phyloP scores from a whole-genome alignment of 2,888 invertebrate genomes.

The Dascillus cervinus region DNA sequence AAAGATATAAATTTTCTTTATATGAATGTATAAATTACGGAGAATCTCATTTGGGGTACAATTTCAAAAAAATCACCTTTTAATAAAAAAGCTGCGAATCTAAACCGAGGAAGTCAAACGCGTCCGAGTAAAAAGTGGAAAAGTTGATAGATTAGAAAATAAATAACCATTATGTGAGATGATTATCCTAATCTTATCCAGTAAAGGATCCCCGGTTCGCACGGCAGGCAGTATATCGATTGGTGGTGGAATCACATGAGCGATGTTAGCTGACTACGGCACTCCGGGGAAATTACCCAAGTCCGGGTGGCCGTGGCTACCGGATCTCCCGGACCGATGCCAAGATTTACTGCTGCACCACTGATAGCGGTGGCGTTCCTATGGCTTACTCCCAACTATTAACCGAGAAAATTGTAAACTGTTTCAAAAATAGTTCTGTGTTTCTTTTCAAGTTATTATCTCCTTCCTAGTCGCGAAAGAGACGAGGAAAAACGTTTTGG shows the following conservation, averaged over 20 bases:
- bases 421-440: no score
- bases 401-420: no score
- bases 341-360: constrained; percentile 28
- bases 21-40: constrained; percentile 7
- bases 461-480: no score
- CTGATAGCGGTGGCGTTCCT: constrained; percentile 19
- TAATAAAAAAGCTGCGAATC: background rate
- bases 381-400: constrained; percentile 22
- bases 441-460: no score
- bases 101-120: background rate
- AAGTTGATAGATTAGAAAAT: background rate
- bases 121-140: background rate
- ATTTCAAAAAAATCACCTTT: constrained; percentile 7
- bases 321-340: constrained; percentile 25
- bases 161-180: constrained; percentile 1
- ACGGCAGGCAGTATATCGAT: constrained; percentile 22
- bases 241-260: constrained; percentile 25
- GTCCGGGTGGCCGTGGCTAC: constrained; percentile 25
- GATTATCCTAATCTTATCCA: constrained; percentile 4
- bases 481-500: no score
- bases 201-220: constrained; percentile 5
- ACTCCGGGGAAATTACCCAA: constrained; percentile 34
- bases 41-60: constrained; percentile 8
- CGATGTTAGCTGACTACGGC: constrained; percentile 31
- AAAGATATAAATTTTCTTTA: constrained; percentile 1